Evolutionary conservation across 2,113 vertebrate species (phyloP), one percentile per base, ranked within the genome.

Genomic region (Paradoxurus hermaphroditus): DNA sequence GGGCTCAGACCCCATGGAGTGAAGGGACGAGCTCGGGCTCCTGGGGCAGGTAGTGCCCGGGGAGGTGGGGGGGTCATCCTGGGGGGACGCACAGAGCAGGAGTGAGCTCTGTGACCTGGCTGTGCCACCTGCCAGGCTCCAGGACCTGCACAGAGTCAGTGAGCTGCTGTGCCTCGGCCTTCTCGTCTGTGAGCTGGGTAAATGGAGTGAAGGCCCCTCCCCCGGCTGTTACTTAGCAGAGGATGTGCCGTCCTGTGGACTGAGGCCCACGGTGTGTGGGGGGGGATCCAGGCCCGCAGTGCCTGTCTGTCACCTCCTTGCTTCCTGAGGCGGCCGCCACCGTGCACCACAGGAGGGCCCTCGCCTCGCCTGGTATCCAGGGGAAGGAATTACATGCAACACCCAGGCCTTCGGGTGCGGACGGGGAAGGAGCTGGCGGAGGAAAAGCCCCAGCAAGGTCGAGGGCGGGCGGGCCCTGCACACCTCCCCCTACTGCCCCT

Each of bases 361-460:
- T 73, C 21, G 1, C 36, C 29, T 5, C 0, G 12, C 49, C 34
- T 1, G 4, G 11, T 10, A 6, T 19, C 75, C 2, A 0, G 29
- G 10, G 44, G 29, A 49, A 31, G 46, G 46, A 21, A n/a, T n/a
- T 10, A 16, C 41, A 15, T 1, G 19, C 14, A n/a, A 79, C 23
- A 4, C 4, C 3, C 4, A 9, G 29, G 19, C 19, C 16, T 5
- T 4, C 10, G 75, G 44, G 29, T 31, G 16, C 11, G 5, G 31
- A 2, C 0, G 4, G 5, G 3, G 49, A n/a, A 23, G 46, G 77
- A 53, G 49, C 49, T 14, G 11, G 10, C 5, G 6, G 46, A n/a
- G 31, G 77, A 79, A 7, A 7, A 51, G 46, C 31, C 75, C 46
- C 19, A 13, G 49, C 5, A 11, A 7, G 5, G 19, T 3, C 13